Evolutionary conservation across 2,888 invertebrate species (phyloP), one percentile per base, ranked within the genome.

Genomic region (Chymomyza fuscimana): DNA sequence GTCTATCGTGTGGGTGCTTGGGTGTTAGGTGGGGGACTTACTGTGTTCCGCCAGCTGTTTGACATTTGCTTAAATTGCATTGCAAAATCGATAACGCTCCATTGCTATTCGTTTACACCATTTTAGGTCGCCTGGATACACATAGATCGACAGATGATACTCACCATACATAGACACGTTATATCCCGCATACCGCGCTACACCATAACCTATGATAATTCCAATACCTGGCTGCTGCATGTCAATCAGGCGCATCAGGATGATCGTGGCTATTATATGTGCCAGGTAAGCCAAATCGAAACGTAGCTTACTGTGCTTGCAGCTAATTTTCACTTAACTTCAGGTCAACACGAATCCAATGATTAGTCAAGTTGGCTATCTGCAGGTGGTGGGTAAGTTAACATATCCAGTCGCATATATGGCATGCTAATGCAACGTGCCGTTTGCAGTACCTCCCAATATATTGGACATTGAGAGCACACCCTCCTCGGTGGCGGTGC

Each of bases 341-440:
- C 92, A 92, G 84, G 94, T 95, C 82, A 98, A 98, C 92, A 97
- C 97, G 62, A 96, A 96, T 92, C 98, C 98, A 0, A 97, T 97
- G 97, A 97, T 97, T 90, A 97, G 96, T 90, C 97, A 97, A 94
- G 97, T 97, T 51, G 98, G 98, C 71, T 97, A 96, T 91, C 94
- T 98, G 56, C 97, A 97, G 93, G 97, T 98, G 74, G 25, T 25
- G 25, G 25, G 25, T 25, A 25, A 25, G 25, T 25, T 2, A 4
- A 4, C 2, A 25, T 25, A 4, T 25, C 4, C 25, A 25, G 25
- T 4, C 25, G 25, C 2, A 25, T 4, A 3, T 4, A 25, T 25
- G 25, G 2, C 25, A 25, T 25, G 25, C 2, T 25, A 25, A 25
- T 25, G 4, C 25, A 25, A 4, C 2, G 25, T 4, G 3, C 4